Evolutionary conservation across 2,797 vertebrate genomes (phyloP), one percentile per base, ranked within the genome.

Genomic region (Phoxinus dragarum): DNA sequence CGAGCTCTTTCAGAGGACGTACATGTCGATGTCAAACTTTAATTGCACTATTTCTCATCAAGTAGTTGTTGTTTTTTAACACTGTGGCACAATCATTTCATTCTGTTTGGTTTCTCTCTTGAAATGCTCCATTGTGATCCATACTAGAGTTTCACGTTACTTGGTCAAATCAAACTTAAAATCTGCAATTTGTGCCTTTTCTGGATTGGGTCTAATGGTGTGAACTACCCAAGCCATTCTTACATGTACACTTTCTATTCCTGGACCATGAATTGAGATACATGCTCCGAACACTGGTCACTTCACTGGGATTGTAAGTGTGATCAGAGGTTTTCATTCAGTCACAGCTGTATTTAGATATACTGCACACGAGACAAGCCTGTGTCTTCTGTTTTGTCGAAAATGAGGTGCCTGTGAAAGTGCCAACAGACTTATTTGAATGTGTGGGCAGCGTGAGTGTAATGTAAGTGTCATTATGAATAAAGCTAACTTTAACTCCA

Each of bases 351-450:
- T 80, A 3, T 74, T 72, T 14, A 54, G 40, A 49, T 66, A 47
- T 47, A 61, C 5, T 23, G 42, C 40, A 40, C 3, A 38, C 2
- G 27, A 5, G 69, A 73, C 75, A 83, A 71, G 78, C 31, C 52
- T 12, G 75, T 47, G 69, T 69, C 49, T 34, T 81, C 44, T 81
- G 49, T 71, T 52, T 14, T 68, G 19, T 71, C n/a, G 49, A 36
- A 68, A 47, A 87, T 87, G 42, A 87, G 80, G 90, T 89, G 82
- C 74, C 44, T 8, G 47, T 73, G 75, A 69, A 86, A 81, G 89
- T 88, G 84, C 81, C 84, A 72, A 86, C 86, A 91, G 91, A 91
- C 91, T 91, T 90, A 90, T 54, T 47, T 85, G 84, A 83, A 81
- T 87, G 88, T 91, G 89, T 38, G 40, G 80, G 67, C 2, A 7